phyloP scores from a whole-genome alignment of 2,888 invertebrate genomes.

The Iphiclides podalirius region DNA sequence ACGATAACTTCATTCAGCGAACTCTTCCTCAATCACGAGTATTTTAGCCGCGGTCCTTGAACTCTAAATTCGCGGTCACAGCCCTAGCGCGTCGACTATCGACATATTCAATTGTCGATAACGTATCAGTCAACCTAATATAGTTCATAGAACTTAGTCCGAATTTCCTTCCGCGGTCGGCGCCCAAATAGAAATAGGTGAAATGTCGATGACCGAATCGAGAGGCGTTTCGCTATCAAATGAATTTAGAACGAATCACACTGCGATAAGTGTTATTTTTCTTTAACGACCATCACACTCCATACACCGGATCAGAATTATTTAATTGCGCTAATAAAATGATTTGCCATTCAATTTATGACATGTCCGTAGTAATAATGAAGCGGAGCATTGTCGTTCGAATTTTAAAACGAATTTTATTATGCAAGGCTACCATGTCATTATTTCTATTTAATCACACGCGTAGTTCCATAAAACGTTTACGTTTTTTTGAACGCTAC shows the following conservation, averaged over 20 bases:
- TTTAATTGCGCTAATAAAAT: slow-evolving; percentile 20
- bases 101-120: slow-evolving; percentile 15
- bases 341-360: slow-evolving; percentile 15
- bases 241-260: slow-evolving; percentile 3
- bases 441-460: too few relatives aligned
- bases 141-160: slow-evolving; percentile 19
- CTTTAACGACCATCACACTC: not conserved
- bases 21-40: not conserved
- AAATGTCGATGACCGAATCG: slow-evolving; percentile 41
- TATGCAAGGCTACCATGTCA: slow-evolving; percentile 1
- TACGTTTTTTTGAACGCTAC: not conserved
- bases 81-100: slow-evolving; percentile 6
- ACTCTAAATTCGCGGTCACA: slow-evolving; percentile 9
- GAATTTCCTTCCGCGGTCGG: slow-evolving; percentile 31
- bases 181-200: slow-evolving; percentile 46
- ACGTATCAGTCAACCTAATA: slow-evolving; percentile 13
- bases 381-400: slow-evolving; percentile 2
- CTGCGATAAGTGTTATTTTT: not conserved
- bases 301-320: slow-evolving; percentile 7
- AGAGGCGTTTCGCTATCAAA: slow-evolving; percentile 23
- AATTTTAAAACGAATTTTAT: slow-evolving; percentile 10
- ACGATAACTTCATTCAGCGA: not conserved
- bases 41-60: slow-evolving; percentile 16
- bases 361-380: slow-evolving; percentile 9
- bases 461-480: not conserved